Conservation (phyloP, 2,113 vertebrate genomes). For the Lampris megalopsis region DNA sequence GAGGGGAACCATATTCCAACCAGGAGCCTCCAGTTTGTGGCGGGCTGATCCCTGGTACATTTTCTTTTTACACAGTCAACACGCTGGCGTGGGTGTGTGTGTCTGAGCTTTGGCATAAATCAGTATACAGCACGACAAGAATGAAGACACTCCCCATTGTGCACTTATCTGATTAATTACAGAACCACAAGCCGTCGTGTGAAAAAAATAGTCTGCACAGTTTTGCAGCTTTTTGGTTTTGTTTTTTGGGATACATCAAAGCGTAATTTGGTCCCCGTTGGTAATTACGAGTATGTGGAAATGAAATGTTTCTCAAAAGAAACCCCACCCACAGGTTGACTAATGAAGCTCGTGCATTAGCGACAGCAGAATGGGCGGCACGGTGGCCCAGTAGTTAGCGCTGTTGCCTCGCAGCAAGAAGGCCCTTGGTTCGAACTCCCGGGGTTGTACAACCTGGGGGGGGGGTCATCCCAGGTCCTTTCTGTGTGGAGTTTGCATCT, state of each 20-base stretch:
- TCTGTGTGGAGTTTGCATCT: too few relatives aligned
- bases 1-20: slow-evolving; percentile 30
- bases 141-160: too few relatives aligned
- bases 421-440: too few relatives aligned
- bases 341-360: background rate
- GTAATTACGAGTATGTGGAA: background rate
- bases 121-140: slow-evolving; percentile 7
- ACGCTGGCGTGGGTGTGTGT: slow-evolving; percentile 19
- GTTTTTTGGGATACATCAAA: too few relatives aligned
- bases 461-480: too few relatives aligned
- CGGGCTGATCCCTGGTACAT: slow-evolving; percentile 21
- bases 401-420: background rate
- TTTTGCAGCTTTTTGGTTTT: too few relatives aligned
- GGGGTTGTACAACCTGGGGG: too few relatives aligned
- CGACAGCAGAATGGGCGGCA: background rate
- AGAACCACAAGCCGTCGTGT: too few relatives aligned
- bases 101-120: slow-evolving; percentile 29
- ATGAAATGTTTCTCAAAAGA: slow-evolving; percentile 18
- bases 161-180: too few relatives aligned
- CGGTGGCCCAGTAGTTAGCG: background rate
- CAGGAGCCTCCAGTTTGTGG: slow-evolving; percentile 42
- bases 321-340: slow-evolving; percentile 9
- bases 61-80: slow-evolving; percentile 27
- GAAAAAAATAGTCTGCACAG: too few relatives aligned
- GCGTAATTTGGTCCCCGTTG: background rate